Evolutionary conservation across 2,888 invertebrate genomes (phyloP).

Genomic region (Vannuccia rotundouncinata): DNA sequence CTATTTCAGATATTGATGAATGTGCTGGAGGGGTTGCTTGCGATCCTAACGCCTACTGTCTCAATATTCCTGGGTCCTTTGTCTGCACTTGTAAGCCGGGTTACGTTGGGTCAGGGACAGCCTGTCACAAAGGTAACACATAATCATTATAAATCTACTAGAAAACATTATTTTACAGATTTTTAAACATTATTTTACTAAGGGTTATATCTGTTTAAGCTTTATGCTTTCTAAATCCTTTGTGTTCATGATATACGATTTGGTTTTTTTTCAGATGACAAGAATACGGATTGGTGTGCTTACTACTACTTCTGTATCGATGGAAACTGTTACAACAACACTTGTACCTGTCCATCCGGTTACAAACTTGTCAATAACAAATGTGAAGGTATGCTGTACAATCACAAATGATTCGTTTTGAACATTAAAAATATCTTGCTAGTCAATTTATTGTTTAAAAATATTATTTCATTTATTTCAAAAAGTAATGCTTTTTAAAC

Average conservation of each 20-base stretch:
- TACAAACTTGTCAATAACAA: background rate
- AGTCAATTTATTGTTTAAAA: background rate
- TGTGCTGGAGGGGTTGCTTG: slow-evolving; percentile 25
- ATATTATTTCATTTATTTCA: background rate
- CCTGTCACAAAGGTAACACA: slow-evolving; percentile 39
- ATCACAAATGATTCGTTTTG: slow-evolving; percentile 3
- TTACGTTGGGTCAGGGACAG: slow-evolving; percentile 64
- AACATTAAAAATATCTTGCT: background rate
- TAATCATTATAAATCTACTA: background rate
- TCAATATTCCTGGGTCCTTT: slow-evolving; percentile 37
- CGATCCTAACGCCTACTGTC: slow-evolving; percentile 34
- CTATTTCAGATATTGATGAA: slow-evolving; percentile 34
- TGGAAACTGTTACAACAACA: slow-evolving; percentile 31
- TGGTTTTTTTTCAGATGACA: background rate
- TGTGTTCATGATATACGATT: background rate
- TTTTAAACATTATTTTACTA: no score
- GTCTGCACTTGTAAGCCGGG: slow-evolving; percentile 76
- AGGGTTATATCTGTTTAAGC: no score
- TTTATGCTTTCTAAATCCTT: no score
- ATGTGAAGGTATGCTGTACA: slow-evolving; percentile 36
- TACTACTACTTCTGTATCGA: slow-evolving; percentile 12
- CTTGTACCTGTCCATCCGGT: slow-evolving; percentile 30
- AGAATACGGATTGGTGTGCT: slow-evolving; percentile 6
- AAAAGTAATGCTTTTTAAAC: background rate
- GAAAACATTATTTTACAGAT: background rate